A percentile compares a stretch with the other conserved stretches of the same genome.
phyloP scores from a whole-genome alignment of 1,140 invertebrate genomes.

The Brachionus rubens region DNA sequence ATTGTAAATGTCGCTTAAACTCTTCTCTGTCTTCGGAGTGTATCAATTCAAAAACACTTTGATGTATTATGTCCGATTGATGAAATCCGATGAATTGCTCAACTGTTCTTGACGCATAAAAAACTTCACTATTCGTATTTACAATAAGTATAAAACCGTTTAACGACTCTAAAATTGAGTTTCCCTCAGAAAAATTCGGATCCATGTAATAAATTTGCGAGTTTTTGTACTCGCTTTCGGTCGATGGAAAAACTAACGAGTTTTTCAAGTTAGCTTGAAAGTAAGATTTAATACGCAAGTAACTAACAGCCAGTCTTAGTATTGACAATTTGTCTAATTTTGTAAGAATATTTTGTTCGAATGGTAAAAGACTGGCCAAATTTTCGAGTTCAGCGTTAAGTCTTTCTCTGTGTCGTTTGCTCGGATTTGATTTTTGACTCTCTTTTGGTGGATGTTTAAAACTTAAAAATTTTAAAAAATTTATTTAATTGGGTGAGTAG shows the following conservation, averaged over 20 bases:
- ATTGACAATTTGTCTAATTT: conserved; percentile 97
- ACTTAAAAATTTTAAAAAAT: conserved; percentile 66
- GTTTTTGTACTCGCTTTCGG: not conserved
- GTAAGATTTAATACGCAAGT: conserved; percentile 58
- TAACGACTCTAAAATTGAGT: conserved; percentile 67
- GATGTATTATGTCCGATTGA: conserved; percentile 99
- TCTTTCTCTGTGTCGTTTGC: conserved; percentile 91
- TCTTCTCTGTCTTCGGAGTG: conserved; percentile 98
- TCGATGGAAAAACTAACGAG: not conserved
- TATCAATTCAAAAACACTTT: conserved; percentile 95
- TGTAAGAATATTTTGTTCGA: conserved; percentile 94
- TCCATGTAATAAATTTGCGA: conserved; percentile 17
- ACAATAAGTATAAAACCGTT: conserved; percentile 98
- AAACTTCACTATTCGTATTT: conserved; percentile 95
- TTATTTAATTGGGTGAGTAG: not conserved
- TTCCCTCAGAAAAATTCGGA: conserved; percentile 16
- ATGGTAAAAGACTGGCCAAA: conserved; percentile 91
- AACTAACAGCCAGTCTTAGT: conserved; percentile 90
- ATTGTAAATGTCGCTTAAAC: conserved; percentile 80
- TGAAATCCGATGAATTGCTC: conserved; percentile 99
- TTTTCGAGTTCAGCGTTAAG: conserved; percentile 96
- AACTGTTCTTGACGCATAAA: conserved; percentile 97
- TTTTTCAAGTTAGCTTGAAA: conserved; percentile 47
- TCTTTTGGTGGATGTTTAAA: conserved; percentile 91
- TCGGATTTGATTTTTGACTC: conserved; percentile 96